Evolutionary conservation across 2,888 invertebrate species (phyloP).

Genomic region (Leucophenga maculata): DNA sequence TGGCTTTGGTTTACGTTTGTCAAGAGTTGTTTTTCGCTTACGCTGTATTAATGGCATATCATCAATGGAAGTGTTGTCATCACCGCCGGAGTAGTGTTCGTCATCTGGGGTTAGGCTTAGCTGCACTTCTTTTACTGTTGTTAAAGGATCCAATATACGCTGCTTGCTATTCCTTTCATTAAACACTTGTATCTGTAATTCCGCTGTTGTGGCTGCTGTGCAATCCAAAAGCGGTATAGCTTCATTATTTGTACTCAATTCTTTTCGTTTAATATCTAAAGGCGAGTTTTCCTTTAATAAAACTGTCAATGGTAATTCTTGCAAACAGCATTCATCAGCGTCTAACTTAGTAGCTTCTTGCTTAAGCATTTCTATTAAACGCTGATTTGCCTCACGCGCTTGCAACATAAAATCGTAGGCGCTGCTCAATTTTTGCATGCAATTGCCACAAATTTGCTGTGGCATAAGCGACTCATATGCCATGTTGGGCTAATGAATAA

Average conservation of each 20-base stretch:
- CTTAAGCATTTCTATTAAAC: conserved; percentile 17
- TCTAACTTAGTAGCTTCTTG: conserved; percentile 20
- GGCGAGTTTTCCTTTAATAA: too few species aligned
- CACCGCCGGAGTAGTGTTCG: too few species aligned
- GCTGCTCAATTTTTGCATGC: neutral
- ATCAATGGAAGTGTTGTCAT: neutral
- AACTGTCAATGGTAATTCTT: neutral
- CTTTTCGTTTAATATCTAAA: neutral
- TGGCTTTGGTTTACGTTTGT: neutral
- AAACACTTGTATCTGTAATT: too few species aligned
- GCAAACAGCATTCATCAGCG: neutral
- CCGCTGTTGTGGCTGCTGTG: too few species aligned
- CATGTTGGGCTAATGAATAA: neutral
- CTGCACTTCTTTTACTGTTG: too few species aligned
- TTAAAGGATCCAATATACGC: too few species aligned
- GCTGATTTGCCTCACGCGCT: neutral
- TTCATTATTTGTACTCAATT: neutral
- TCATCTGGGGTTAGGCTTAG: too few species aligned
- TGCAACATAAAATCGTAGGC: conserved; percentile 15
- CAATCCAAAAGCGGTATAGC: too few species aligned
- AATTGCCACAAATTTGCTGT: neutral
- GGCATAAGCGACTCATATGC: conserved; percentile 42
- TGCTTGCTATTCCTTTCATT: too few species aligned
- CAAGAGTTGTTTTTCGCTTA: neutral
- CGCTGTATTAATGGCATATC: neutral